Evolutionary conservation across 2,888 invertebrate genomes (phyloP), one percentile per base, ranked within the genome.

Genomic region (Cinara cedri): DNA sequence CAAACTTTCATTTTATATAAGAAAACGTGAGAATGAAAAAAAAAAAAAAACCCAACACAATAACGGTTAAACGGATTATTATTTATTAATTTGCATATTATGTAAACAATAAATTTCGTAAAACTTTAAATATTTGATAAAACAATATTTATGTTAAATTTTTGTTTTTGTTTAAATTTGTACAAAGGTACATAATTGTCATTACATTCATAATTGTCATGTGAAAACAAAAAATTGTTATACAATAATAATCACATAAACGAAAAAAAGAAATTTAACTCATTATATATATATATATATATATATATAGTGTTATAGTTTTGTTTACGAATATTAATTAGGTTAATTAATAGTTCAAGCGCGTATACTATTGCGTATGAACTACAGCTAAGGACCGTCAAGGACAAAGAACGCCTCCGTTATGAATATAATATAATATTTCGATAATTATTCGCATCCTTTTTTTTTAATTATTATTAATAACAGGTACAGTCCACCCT

Each of bases 401-500:
- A 63, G 34, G 34, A 63, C 34, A 63, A 63, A 63, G 19, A 26
- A 44, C 55, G 42, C 42, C 42, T 42, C 10, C 42, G 24, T 71
- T 71, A 55, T n/a, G 1, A 68, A 68, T 55, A 55, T 42, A 71
- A 71, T 42, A 71, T 21, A 13, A 21, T 55, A 3, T 26, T 68
- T 51, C 34, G 6, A 4, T 34, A 3, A 34, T 34, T 34, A 34
- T 34, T 34, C 6, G 34, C 6, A 51, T 72, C 34, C 16, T 9
- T 62, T 62, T 72, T 21, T 49, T 62, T 72, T 62, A n/a, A n/a
- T n/a, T n/a, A n/a, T n/a, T n/a, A n/a, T 74, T 63, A 34, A 63
- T 63, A 51, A 14, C 21, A 16, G 16, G 34, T 42, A 51, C 57
- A 16, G 46, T 46, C n/a, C 57, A 72, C 72, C 72, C 72, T 51